phyloP scores from a whole-genome alignment of 2,888 invertebrate genomes.

The Siphlonurus alternatus region DNA sequence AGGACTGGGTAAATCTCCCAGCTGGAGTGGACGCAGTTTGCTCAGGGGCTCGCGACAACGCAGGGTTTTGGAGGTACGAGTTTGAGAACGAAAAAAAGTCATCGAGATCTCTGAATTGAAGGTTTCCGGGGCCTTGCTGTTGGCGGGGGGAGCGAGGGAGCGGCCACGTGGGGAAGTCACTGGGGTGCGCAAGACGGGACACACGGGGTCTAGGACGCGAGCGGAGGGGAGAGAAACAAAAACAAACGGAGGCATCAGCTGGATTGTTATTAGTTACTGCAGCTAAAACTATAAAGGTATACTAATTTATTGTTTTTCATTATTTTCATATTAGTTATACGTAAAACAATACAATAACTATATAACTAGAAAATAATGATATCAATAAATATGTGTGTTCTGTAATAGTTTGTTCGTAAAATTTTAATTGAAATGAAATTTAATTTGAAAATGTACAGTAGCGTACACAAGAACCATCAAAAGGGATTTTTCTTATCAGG shows the following conservation, averaged over 20 bases:
- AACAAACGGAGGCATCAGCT: background rate
- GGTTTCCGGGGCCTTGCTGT: background rate
- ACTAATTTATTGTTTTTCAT: no score
- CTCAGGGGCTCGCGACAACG: slow-evolving; percentile 23
- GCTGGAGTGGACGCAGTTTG: background rate
- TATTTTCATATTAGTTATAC: no score
- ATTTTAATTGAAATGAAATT: no score
- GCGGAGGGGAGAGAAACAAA: background rate
- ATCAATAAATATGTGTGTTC: no score
- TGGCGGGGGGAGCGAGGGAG: background rate
- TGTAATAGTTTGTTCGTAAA: no score
- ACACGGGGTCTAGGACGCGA: background rate
- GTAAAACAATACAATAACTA: no score
- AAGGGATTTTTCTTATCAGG: no score
- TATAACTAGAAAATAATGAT: no score
- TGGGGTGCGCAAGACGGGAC: background rate
- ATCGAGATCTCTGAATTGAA: background rate
- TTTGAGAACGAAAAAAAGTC: background rate
- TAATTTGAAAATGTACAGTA: no score
- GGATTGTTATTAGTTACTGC: background rate
- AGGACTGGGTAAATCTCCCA: background rate
- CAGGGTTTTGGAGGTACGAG: slow-evolving; percentile 17
- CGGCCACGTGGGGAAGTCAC: background rate
- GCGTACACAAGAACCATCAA: no score
- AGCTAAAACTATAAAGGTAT: background rate